phyloP scores from a whole-genome alignment of 2,888 invertebrate species.

The Leistus spinibarbis region DNA sequence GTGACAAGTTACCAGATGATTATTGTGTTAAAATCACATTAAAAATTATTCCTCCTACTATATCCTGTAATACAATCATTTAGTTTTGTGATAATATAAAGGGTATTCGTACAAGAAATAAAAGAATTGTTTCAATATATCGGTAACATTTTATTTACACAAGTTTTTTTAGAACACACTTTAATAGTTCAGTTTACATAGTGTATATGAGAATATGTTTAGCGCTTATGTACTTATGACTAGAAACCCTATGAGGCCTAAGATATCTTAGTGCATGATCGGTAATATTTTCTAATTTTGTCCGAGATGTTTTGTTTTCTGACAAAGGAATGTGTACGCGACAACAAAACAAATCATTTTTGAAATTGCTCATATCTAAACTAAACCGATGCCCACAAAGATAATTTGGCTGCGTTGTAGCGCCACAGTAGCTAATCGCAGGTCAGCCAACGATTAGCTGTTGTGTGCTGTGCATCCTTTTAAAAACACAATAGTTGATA shows the following conservation, averaged over 20 bases:
- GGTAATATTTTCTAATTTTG: background rate
- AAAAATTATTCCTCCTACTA: constrained; percentile 4
- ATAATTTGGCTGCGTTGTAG: constrained; percentile 1
- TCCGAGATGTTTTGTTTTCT: background rate
- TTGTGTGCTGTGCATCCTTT: background rate
- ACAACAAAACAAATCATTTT: background rate
- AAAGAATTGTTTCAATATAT: background rate
- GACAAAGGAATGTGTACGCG: constrained; percentile 10
- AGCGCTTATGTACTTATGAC: constrained; percentile 54
- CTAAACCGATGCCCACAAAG: constrained; percentile 8
- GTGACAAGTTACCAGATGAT: background rate
- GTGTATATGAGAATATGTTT: constrained; percentile 29
- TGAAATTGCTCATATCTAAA: background rate
- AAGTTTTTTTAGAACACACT: constrained; percentile 31
- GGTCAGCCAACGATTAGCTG: no score
- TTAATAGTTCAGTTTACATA: constrained; percentile 32
- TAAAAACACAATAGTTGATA: constrained; percentile 14
- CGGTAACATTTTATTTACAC: constrained; percentile 38
- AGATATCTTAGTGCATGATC: constrained; percentile 33
- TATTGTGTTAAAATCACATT: constrained; percentile 18
- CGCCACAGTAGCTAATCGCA: no score
- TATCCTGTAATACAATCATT: background rate
- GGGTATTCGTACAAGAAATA: background rate
- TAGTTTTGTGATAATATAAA: background rate
- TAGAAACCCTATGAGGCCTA: constrained; percentile 52